phyloP scores from a whole-genome alignment of 2,888 invertebrate genomes.

The Julus scandinavius region DNA sequence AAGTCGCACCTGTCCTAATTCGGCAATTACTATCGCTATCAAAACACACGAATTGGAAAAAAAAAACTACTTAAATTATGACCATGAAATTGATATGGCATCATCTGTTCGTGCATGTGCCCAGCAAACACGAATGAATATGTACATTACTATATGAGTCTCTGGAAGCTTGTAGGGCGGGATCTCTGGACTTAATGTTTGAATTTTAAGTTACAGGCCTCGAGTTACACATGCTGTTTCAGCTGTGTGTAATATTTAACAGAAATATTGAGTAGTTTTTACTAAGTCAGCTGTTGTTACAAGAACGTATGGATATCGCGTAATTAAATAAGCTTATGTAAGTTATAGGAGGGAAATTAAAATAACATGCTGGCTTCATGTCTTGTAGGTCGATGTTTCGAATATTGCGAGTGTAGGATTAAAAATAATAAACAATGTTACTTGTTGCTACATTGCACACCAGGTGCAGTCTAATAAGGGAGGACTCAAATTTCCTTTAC shows the following conservation, averaged over 20 bases:
- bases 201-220: neutral
- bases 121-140: neutral
- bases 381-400: too few relatives aligned
- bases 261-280: neutral
- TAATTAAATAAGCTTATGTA: too few relatives aligned
- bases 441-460: too few relatives aligned
- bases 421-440: too few relatives aligned
- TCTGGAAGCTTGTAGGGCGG: neutral
- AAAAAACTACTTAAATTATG: conserved; percentile 10
- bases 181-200: neutral
- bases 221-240: neutral
- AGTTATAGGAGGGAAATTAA: too few relatives aligned
- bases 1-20: conserved; percentile 39
- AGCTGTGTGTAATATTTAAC: neutral
- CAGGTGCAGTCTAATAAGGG: too few relatives aligned
- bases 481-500: too few relatives aligned
- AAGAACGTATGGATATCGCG: neutral
- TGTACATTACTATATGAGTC: neutral
- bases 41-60: conserved; percentile 4
- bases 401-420: too few relatives aligned
- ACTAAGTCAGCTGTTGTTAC: neutral
- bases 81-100: neutral
- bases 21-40: conserved; percentile 5
- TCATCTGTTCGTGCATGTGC: neutral
- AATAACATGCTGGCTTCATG: too few relatives aligned